phyloP scores from a whole-genome alignment of 30 jellyfish, hydroid and myxozoan species.

The Hydractinia echinata region DNA sequence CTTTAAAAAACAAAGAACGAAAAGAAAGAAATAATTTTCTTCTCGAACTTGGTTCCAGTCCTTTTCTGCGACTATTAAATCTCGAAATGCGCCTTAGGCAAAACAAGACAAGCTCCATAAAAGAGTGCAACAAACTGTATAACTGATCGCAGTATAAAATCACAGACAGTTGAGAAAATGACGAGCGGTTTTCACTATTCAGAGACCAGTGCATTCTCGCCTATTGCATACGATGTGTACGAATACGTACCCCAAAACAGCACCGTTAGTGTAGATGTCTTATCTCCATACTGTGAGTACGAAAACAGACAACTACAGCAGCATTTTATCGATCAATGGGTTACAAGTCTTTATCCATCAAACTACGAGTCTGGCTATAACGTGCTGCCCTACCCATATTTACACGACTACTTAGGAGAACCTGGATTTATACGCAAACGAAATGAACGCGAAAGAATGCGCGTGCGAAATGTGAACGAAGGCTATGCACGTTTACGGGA shows the following conservation, averaged over 20 bases:
- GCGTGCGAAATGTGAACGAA: constrained; percentile 92
- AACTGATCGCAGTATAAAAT: background rate
- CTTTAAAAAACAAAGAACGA: too few species aligned
- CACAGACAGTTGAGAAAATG: background rate
- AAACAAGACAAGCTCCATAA: background rate
- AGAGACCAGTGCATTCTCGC: constrained; percentile 20
- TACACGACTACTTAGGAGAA: constrained; percentile 56
- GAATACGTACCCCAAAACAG: background rate
- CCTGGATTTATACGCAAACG: constrained; percentile 91
- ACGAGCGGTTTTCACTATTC: constrained; percentile 11
- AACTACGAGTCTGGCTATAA: background rate
- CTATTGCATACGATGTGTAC: constrained; percentile 18
- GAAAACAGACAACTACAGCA: background rate
- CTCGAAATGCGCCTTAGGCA: too few species aligned
- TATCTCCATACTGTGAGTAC: constrained; percentile 10
- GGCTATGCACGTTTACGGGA: constrained; percentile 86
- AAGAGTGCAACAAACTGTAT: background rate
- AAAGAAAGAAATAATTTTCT: too few species aligned
- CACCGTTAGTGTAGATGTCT: background rate
- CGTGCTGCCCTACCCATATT: constrained; percentile 28
- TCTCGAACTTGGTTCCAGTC: too few species aligned
- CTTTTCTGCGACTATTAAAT: too few species aligned
- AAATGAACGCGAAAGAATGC: constrained; percentile 89
- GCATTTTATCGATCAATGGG: constrained; percentile 13
- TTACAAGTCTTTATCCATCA: constrained; percentile 20